These are phyloP conservation scores for Asobara japonica DNA, from an alignment of 1,140 invertebrate species.

Conservation along the genomic window DNA sequence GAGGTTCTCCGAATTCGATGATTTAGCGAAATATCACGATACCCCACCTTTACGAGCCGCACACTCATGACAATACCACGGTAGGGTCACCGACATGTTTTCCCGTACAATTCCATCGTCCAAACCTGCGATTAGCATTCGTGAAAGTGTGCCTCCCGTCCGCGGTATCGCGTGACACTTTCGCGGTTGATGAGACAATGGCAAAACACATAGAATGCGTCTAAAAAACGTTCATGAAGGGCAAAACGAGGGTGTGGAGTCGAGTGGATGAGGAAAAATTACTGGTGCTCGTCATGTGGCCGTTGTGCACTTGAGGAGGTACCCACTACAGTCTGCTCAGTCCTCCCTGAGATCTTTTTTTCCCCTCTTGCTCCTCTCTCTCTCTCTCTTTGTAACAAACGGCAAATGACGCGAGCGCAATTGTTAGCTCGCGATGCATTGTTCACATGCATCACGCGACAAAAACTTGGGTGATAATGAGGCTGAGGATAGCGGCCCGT, in stretches of 20 bases:
- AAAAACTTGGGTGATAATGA: background rate
- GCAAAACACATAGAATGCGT: background rate
- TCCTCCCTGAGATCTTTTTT: no score
- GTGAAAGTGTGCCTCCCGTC: constrained; percentile 3
- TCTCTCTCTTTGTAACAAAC: no score
- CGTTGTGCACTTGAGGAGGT: background rate
- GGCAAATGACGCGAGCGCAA: no score
- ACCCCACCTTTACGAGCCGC: no score
- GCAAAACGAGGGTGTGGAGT: background rate
- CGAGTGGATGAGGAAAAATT: background rate
- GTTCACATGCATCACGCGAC: background rate
- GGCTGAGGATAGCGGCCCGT: background rate
- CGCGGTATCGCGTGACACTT: background rate
- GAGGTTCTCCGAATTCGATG: no score
- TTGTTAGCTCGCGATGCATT: background rate
- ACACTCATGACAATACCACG: no score
- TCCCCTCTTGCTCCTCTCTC: no score
- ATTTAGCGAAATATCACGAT: no score
- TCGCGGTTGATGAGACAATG: background rate
- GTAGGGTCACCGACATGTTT: background rate
- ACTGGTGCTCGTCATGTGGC: background rate
- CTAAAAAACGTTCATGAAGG: background rate
- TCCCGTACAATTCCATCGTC: background rate
- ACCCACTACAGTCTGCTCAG: no score
- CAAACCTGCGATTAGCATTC: background rate